Conservation (phyloP, 2,888 invertebrate species). For the Craniophora ligustri region DNA sequence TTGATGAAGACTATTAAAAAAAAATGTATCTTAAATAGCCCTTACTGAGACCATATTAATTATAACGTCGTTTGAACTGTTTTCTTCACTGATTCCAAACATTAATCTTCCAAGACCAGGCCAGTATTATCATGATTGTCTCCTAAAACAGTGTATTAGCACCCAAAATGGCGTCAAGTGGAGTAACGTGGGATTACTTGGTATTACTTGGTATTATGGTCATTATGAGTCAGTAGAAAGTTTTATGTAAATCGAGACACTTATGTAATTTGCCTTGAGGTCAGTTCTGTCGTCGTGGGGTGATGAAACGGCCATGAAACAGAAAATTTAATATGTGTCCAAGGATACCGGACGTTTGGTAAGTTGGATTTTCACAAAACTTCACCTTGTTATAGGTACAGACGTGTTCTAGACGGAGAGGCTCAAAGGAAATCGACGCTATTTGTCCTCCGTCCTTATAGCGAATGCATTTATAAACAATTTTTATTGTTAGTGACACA, state of each 20-base stretch:
- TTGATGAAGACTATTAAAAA: too few relatives aligned
- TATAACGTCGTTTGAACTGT: too few relatives aligned
- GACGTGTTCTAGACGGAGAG: too few relatives aligned
- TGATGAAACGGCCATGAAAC: constrained; percentile 10
- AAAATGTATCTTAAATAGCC: too few relatives aligned
- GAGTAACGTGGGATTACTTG: constrained; percentile 18
- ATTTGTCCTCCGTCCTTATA: too few relatives aligned
- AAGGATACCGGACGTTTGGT: not conserved
- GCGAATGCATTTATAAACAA: too few relatives aligned
- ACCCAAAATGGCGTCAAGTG: constrained; percentile 24
- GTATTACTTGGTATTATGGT: constrained; percentile 22
- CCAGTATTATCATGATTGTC: constrained; percentile 11
- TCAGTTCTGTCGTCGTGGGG: constrained; percentile 14
- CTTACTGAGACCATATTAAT: too few relatives aligned
- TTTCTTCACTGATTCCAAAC: not conserved
- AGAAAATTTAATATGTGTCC: not conserved
- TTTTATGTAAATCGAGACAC: constrained; percentile 26
- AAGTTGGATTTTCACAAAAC: too few relatives aligned
- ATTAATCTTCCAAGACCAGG: not conserved
- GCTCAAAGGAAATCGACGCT: too few relatives aligned
- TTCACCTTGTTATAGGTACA: too few relatives aligned
- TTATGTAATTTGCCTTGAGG: constrained; percentile 28
- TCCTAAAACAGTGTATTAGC: constrained; percentile 13
- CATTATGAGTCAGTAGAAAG: constrained; percentile 46
- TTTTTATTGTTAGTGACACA: too few relatives aligned